Evolutionary conservation across 2,888 invertebrate species (phyloP).

Genomic region (Chymomyza procnemis): DNA sequence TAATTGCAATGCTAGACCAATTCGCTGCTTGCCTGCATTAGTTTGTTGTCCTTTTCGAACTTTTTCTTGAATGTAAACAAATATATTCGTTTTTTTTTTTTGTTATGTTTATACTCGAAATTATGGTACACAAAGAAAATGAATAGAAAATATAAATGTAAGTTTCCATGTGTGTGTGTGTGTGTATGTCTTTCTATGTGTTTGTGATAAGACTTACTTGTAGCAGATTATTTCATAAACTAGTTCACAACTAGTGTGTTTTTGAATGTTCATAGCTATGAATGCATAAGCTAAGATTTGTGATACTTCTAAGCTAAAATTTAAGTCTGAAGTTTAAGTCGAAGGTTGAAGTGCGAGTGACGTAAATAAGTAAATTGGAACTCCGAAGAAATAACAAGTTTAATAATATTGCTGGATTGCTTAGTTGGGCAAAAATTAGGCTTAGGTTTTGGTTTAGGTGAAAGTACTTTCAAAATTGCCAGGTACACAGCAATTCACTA

Average conservation of each 20-base stretch:
- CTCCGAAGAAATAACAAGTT: background rate
- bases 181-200: too few relatives aligned
- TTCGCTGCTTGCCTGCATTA: slow-evolving; percentile 55
- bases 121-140: slow-evolving; percentile 7
- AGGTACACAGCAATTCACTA: background rate
- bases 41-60: slow-evolving; percentile 70
- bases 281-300: too few relatives aligned
- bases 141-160: slow-evolving; percentile 9
- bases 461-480: background rate
- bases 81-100: slow-evolving; percentile 22
- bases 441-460: too few relatives aligned
- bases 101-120: background rate
- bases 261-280: background rate
- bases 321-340: background rate
- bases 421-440: too few relatives aligned
- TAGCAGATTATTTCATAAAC: slow-evolving; percentile 4
- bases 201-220: slow-evolving; percentile 36
- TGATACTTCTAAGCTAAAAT: background rate
- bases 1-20: slow-evolving; percentile 8
- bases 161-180: slow-evolving; percentile 15
- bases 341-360: background rate
- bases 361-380: background rate
- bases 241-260: background rate
- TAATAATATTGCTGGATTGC: background rate
- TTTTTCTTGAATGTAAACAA: slow-evolving; percentile 32